A percentile compares a stretch with the other conserved stretches of the same genome.
phyloP scores from a whole-genome alignment of 2,797 vertebrate species.

The Catostomus latipinnis region DNA sequence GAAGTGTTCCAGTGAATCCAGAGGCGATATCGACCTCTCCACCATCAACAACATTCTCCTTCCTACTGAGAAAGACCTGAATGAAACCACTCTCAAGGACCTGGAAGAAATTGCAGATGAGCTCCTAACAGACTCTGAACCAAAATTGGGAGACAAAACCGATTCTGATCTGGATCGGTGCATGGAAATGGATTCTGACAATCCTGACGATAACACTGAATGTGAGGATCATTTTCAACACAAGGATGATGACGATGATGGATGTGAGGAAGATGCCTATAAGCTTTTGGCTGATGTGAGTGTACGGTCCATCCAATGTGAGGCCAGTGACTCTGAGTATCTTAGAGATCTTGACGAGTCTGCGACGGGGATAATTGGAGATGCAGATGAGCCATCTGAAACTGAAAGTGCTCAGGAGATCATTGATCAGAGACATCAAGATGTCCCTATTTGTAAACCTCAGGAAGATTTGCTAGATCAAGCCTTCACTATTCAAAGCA shows the following conservation, averaged over 20 bases:
- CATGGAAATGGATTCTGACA: constrained; percentile 7
- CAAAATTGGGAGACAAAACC: background rate
- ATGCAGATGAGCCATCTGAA: constrained; percentile 50
- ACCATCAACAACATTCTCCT: constrained; percentile 44
- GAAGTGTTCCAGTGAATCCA: constrained; percentile 21
- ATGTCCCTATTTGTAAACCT: constrained; percentile 33
- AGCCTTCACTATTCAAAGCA: constrained; percentile 29
- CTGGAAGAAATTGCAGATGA: constrained; percentile 25
- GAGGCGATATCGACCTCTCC: constrained; percentile 30
- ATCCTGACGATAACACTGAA: constrained; percentile 1
- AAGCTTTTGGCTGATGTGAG: constrained; percentile 15
- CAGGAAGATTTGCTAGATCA: constrained; percentile 42
- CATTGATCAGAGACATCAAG: constrained; percentile 30
- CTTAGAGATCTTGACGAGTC: background rate
- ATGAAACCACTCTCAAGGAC: constrained; percentile 24
- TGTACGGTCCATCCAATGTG: background rate
- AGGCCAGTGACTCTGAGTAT: background rate
- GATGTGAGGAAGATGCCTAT: background rate
- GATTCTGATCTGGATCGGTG: constrained; percentile 23
- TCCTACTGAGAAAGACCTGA: constrained; percentile 24
- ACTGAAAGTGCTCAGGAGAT: constrained; percentile 53
- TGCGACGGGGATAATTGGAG: constrained; percentile 15
- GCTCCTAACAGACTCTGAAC: background rate
- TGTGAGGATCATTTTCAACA: constrained; percentile 9
- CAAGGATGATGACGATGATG: background rate